These are phyloP conservation scores for Leucophenga varia DNA, from an alignment of 1,140 invertebrate species.

Conservation along the genomic window DNA sequence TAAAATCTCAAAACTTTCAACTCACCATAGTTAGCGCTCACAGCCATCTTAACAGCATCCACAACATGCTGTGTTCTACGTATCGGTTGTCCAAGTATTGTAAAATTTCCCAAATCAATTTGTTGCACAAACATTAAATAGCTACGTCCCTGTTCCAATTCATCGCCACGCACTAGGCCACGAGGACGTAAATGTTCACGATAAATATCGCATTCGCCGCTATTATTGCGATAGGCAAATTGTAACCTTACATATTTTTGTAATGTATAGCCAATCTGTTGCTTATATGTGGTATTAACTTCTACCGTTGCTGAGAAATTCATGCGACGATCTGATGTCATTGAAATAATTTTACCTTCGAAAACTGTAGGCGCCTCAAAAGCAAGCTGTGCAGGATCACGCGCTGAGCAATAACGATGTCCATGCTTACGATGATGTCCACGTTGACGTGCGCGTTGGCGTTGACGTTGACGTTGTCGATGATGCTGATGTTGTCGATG, in stretches of 20 bases:
- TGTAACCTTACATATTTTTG: slow-evolving; percentile 48
- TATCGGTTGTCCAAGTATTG: slow-evolving; percentile 65
- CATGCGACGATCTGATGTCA: slow-evolving; percentile 60
- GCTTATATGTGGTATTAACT: slow-evolving; percentile 65
- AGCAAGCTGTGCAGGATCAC: slow-evolving; percentile 64
- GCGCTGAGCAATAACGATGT: slow-evolving; percentile 61
- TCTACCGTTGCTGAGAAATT: slow-evolving; percentile 69
- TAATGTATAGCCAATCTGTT: slow-evolving; percentile 59
- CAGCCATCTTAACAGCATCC: slow-evolving; percentile 57
- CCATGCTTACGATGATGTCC: slow-evolving; percentile 35
- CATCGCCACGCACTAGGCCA: slow-evolving; percentile 59
- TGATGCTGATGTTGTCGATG: background rate
- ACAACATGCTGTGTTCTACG: slow-evolving; percentile 61
- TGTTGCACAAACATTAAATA: slow-evolving; percentile 69
- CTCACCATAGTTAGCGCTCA: slow-evolving; percentile 66
- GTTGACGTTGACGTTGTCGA: slow-evolving; percentile 31
- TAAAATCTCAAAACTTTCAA: too few species aligned
- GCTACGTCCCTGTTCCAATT: slow-evolving; percentile 65
- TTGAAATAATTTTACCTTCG: slow-evolving; percentile 66
- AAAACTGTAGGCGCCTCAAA: slow-evolving; percentile 66
- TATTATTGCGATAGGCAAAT: slow-evolving; percentile 42
- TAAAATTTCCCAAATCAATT: slow-evolving; percentile 67
- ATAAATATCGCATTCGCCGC: slow-evolving; percentile 55
- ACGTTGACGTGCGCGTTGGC: slow-evolving; percentile 19
- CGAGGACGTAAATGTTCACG: slow-evolving; percentile 39